Conservation (phyloP, 2,888 invertebrate genomes). For the Eupithecia subfuscata region DNA sequence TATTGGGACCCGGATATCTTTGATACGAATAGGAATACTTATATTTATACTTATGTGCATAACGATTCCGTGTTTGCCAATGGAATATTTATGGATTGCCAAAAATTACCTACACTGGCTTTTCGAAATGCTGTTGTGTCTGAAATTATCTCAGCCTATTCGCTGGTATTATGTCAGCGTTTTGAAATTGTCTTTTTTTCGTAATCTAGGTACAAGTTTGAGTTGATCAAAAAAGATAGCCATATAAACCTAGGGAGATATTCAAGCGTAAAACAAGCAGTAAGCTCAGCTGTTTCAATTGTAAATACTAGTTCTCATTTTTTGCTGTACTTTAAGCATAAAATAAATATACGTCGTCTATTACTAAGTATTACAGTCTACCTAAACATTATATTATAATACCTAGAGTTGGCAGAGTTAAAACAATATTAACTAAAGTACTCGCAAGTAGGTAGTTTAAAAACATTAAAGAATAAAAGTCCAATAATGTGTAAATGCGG, state of each 20-base stretch:
- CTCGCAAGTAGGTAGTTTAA: slow-evolving; percentile 1
- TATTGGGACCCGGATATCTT: too few relatives aligned
- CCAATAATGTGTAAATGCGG: slow-evolving; percentile 41
- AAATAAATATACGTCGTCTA: too few relatives aligned
- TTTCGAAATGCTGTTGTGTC: too few relatives aligned
- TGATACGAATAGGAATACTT: neutral
- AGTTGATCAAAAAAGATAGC: too few relatives aligned
- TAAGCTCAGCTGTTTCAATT: neutral
- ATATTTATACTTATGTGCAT: neutral
- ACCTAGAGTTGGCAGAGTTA: neutral
- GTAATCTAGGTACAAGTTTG: too few relatives aligned
- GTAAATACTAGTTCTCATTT: neutral
- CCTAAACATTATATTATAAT: neutral
- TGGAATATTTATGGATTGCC: neutral
- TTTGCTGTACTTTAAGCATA: neutral
- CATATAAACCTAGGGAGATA: too few relatives aligned
- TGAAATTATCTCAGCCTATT: neutral
- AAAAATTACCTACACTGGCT: neutral
- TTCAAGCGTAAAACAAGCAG: too few relatives aligned
- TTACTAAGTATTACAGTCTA: neutral
- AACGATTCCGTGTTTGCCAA: neutral
- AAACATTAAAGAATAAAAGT: slow-evolving; percentile 17
- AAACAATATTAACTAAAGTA: neutral
- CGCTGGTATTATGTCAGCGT: too few relatives aligned
- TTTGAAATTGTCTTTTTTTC: too few relatives aligned